Percentiles rank a stretch among this genome's conserved stretches.
Conservation (phyloP, 2,797 vertebrate species). For the Xyrichtys novacula region DNA sequence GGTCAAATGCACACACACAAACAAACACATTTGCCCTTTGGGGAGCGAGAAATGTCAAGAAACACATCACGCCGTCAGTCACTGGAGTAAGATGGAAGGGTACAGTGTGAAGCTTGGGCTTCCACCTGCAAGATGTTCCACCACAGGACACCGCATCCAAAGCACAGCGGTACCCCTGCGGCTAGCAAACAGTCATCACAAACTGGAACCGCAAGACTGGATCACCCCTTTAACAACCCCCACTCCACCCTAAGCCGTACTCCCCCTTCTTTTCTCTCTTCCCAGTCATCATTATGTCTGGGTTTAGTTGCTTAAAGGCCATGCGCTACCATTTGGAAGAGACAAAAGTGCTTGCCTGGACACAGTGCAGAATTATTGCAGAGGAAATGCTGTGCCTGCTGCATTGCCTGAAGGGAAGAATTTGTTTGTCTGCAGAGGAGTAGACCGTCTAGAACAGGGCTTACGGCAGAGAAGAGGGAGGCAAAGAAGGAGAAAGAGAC, state of each 20-base stretch:
- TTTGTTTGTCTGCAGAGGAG: constrained; percentile 55
- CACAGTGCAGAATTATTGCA: constrained; percentile 60
- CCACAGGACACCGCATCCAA: constrained; percentile 49
- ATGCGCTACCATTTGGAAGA: constrained; percentile 46
- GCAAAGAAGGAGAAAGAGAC: neutral
- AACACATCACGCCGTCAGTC: constrained; percentile 60
- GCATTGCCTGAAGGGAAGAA: constrained; percentile 59
- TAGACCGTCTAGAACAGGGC: constrained; percentile 44
- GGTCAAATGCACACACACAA: constrained; percentile 27
- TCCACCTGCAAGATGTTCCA: constrained; percentile 36
- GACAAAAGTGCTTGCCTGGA: constrained; percentile 58
- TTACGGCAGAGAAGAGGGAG: constrained; percentile 22
- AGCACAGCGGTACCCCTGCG: constrained; percentile 53
- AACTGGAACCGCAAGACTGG: constrained; percentile 42
- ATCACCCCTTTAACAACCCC: constrained; percentile 36
- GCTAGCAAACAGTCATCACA: constrained; percentile 62
- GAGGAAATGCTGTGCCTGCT: constrained; percentile 59
- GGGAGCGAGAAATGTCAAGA: constrained; percentile 65
- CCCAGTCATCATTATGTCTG: constrained; percentile 46
- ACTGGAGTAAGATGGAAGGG: constrained; percentile 56
- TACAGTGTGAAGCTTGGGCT: constrained; percentile 47
- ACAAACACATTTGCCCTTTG: constrained; percentile 35
- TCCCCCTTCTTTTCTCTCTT: neutral
- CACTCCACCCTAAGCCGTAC: constrained; percentile 1
- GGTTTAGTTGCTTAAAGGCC: constrained; percentile 64